These are phyloP conservation scores for Hedya salicella DNA, from an alignment of 2,888 invertebrate species.

Conservation along the genomic window DNA sequence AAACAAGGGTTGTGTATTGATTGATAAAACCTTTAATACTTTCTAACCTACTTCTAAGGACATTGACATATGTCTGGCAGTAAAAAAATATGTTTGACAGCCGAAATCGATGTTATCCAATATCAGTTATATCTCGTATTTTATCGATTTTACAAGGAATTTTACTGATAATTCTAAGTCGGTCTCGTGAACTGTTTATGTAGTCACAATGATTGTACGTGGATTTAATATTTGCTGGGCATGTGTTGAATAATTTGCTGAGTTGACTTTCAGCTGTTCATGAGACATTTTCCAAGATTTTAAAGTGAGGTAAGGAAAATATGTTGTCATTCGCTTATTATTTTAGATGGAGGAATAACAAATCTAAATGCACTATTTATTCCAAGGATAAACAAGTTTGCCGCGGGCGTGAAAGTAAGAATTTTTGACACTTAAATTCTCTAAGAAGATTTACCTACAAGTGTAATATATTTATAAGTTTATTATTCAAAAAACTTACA, in stretches of 20 bases:
- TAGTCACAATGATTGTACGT: slow-evolving; percentile 32
- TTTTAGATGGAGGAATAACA: no score
- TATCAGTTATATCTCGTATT: slow-evolving; percentile 34
- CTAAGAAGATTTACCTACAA: no score
- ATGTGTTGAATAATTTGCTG: slow-evolving; percentile 6
- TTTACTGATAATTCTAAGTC: slow-evolving; percentile 26
- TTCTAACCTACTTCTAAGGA: slow-evolving; percentile 16
- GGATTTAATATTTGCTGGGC: slow-evolving; percentile 4
- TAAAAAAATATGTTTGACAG: slow-evolving; percentile 21
- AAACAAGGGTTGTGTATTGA: no score
- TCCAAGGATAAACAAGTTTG: no score
- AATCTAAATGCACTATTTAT: no score
- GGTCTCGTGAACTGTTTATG: slow-evolving; percentile 24
- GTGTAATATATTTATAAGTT: no score
- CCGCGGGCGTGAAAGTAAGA: no score
- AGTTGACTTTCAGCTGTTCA: slow-evolving; percentile 33
- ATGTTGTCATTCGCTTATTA: neutral
- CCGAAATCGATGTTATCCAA: slow-evolving; percentile 27
- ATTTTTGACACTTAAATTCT: no score
- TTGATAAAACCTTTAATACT: slow-evolving; percentile 11
- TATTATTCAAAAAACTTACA: no score
- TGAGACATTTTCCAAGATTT: slow-evolving; percentile 11
- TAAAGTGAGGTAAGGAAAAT: slow-evolving; percentile 31
- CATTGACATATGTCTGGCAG: slow-evolving; percentile 39
- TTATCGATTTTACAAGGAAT: slow-evolving; percentile 35